Evolutionary conservation across 1,140 invertebrate species (phyloP), one percentile per base, ranked within the genome.

Genomic region (Chrysopa pallens): DNA sequence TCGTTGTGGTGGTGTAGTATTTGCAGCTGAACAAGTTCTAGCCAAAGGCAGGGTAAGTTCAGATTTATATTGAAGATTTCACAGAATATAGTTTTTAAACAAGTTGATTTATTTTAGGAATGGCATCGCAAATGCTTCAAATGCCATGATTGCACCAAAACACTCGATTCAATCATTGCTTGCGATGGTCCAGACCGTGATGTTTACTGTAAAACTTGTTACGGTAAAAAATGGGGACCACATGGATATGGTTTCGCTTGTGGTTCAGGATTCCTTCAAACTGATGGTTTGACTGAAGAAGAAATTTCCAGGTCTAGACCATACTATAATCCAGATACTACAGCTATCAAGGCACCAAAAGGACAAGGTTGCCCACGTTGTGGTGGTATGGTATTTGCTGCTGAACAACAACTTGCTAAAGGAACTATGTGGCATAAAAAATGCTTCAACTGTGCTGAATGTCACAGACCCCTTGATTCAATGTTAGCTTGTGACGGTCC

Each of bases 101-200:
- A 29, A 31, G 12, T 42, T 17, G 36, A 15, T 14, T 36, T 42
- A 14, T 42, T 48, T 45, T 75, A 86, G 56, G 89, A 91, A 64
- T 97, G 89, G 90, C 93, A 87, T 70, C 78, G 93, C 68, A 96
- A 96, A 65, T 98, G 93, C 68, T 96, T 93, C 72, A 97, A 95
- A 62, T 98, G 93, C 63, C 79, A 72, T 60, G 84, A 88, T 51
- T 97, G 93, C 63, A 83, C 78, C 51, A 89, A 89, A 56, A 86
- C 83, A 14, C 69, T 95, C 39, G 89, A 94, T 58, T 95, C 90
- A 13, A 90, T 90, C 55, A 86, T 86, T 50, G 89, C 88, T 49
- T 89, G 88, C 57, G 87, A 90, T 56, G 88, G 88, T 23, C 85
- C 88, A 28, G 83, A 91, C 54, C 72, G 70, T 46, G 84, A 93